Conservation (phyloP, 2,888 invertebrate species). For the Drosophila rellima region DNA sequence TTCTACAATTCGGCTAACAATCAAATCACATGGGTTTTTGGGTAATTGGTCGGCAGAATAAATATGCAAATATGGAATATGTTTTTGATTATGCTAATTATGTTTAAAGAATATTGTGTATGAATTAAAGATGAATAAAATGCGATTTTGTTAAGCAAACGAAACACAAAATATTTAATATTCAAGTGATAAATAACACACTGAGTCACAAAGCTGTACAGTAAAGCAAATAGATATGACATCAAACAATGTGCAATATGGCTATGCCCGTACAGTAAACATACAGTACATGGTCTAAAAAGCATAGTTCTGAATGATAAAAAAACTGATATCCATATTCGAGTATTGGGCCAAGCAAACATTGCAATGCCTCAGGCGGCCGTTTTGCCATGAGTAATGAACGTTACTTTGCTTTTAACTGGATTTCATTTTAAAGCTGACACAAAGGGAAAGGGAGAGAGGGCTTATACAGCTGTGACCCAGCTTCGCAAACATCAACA, state of each 20-base stretch:
- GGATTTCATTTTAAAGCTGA: conserved; percentile 11
- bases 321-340: neutral
- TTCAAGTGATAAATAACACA: neutral
- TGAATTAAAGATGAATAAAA: conserved; percentile 63
- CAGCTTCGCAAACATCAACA: conserved; percentile 45
- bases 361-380: neutral
- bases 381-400: conserved; percentile 17
- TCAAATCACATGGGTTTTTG: conserved; percentile 35
- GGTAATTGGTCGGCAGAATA: conserved; percentile 44
- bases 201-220: neutral
- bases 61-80: conserved; percentile 38
- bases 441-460: neutral
- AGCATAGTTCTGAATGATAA: neutral
- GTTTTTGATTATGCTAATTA: conserved; percentile 68
- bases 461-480: neutral
- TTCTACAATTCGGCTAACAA: conserved; percentile 25
- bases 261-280: neutral
- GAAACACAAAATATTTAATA: conserved; percentile 2
- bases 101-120: conserved; percentile 60
- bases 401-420: conserved; percentile 6
- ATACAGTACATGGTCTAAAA: neutral
- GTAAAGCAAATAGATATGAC: neutral
- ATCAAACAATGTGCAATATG: neutral
- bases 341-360: conserved; percentile 6
- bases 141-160: conserved; percentile 66